phyloP scores from a whole-genome alignment of 2,888 invertebrate species.

The Tolmerus cingulatus region DNA sequence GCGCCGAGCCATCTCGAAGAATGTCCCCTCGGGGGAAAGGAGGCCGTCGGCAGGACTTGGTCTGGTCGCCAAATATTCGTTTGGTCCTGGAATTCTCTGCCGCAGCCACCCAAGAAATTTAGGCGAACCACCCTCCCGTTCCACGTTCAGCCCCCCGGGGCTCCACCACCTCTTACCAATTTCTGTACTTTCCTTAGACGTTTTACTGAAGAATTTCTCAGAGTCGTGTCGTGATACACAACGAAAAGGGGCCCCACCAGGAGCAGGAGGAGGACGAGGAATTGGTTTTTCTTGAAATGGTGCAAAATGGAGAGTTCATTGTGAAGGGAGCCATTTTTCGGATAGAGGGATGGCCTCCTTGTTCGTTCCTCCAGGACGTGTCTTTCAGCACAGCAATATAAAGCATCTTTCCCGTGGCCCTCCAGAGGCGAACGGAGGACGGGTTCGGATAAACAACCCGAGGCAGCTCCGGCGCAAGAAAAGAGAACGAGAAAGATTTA shows the following conservation, averaged over 20 bases:
- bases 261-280: conserved; percentile 11
- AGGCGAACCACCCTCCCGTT: neutral
- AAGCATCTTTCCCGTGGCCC: neutral
- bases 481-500: conserved; percentile 56
- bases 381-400: neutral
- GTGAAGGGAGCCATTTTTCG: conserved; percentile 36
- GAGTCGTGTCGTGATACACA: conserved; percentile 13
- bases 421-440: neutral
- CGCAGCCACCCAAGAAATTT: neutral
- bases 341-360: conserved; percentile 15
- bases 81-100: neutral
- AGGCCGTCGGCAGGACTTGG: neutral
- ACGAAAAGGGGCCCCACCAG: neutral
- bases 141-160: neutral
- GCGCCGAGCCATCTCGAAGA: neutral
- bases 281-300: conserved; percentile 34
- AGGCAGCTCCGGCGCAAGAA: neutral
- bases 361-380: neutral
- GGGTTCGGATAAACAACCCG: conserved; percentile 24
- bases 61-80: conserved; percentile 20
- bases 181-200: conserved; percentile 23
- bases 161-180: neutral
- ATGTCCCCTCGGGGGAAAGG: neutral
- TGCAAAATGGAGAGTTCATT: conserved; percentile 28
- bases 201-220: conserved; percentile 32